phyloP scores from a whole-genome alignment of 2,113 vertebrate species.

The Gnathonemus echidnorhynchus region DNA sequence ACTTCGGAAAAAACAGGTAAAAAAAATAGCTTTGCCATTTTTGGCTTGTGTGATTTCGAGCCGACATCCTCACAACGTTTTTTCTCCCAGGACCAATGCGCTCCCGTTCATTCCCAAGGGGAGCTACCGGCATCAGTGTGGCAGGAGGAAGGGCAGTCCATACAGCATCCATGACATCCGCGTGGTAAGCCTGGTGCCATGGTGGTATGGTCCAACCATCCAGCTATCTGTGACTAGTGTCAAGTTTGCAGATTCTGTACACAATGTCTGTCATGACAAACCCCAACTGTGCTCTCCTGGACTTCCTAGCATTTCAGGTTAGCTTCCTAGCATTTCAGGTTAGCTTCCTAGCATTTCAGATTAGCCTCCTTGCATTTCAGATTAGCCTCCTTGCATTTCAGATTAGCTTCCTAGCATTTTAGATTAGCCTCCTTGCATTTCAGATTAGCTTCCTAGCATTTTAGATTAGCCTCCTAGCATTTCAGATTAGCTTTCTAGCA shows the following conservation, averaged over 20 bases:
- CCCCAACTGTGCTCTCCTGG: neutral
- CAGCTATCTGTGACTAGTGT: neutral
- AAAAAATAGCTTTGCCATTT: neutral
- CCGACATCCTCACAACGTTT: conserved; percentile 25
- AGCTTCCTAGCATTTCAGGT: too few relatives aligned
- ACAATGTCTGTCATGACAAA: neutral
- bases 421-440: too few relatives aligned
- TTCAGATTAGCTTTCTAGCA: too few relatives aligned
- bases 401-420: too few relatives aligned
- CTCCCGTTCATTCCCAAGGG: conserved; percentile 68
- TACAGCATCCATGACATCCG: conserved; percentile 60
- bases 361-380: neutral
- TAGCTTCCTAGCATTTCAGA: too few relatives aligned
- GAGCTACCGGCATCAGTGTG: conserved; percentile 56
- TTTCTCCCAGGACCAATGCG: conserved; percentile 56
- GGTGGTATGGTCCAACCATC: neutral
- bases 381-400: neutral
- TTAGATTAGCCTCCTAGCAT: too few relatives aligned
- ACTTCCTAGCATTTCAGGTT: neutral
- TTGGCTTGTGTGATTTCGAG: neutral
- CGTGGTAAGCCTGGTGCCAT: conserved; percentile 43
- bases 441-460: too few relatives aligned
- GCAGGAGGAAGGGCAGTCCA: conserved; percentile 51
- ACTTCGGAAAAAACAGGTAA: conserved; percentile 77
- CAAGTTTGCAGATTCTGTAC: neutral